A percentile compares a stretch with the other conserved stretches of the same genome.
Conservation (phyloP, 2,797 vertebrate genomes). For the Paedocypris micromegethes region DNA sequence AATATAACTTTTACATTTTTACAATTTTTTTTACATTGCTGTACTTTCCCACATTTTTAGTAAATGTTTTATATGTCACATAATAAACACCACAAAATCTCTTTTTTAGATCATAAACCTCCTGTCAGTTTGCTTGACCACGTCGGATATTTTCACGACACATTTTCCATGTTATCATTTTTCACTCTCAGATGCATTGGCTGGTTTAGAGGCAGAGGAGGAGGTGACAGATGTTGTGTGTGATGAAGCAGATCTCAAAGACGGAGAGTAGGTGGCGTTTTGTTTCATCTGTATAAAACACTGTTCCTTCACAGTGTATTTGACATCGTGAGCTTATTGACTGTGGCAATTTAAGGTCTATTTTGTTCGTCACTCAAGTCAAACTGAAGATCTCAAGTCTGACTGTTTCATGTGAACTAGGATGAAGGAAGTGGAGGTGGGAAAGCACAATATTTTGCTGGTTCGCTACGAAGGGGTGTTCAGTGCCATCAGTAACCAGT, state of each 20-base stretch:
- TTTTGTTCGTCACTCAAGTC: not conserved
- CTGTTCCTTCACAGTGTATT: too few relatives aligned
- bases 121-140: too few relatives aligned
- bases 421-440: conserved; percentile 75
- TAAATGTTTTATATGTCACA: too few relatives aligned
- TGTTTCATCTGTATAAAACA: not conserved
- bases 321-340: too few relatives aligned
- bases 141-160: too few relatives aligned
- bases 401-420: conserved; percentile 52
- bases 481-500: conserved; percentile 73
- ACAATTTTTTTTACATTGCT: too few relatives aligned
- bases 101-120: too few relatives aligned
- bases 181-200: conserved; percentile 6
- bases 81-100: too few relatives aligned
- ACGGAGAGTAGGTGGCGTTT: conserved; percentile 75
- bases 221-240: conserved; percentile 65
- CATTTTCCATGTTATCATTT: too few relatives aligned
- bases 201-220: conserved; percentile 54
- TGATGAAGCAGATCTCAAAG: conserved; percentile 67
- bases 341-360: too few relatives aligned
- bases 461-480: conserved; percentile 64
- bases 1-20: too few relatives aligned
- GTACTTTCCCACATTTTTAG: too few relatives aligned
- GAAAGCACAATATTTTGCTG: conserved; percentile 67
- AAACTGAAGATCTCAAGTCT: not conserved